Percentiles rank a stretch among this genome's conserved stretches.
phyloP scores from a whole-genome alignment of 2,113 vertebrate species.

The Paramormyrops kingsleyae region DNA sequence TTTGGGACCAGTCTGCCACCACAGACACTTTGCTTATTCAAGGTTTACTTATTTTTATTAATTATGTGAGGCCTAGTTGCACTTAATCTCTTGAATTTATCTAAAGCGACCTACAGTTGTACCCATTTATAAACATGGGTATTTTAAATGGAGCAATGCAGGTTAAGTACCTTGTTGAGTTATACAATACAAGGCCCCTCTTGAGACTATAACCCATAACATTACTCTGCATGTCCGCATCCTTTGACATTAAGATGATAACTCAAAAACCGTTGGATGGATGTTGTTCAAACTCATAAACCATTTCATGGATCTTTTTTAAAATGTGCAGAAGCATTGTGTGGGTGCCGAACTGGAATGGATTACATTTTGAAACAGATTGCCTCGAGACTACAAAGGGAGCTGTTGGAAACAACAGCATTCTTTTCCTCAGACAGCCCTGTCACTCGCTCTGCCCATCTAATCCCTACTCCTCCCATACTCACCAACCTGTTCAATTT shows the following conservation, averaged over 20 bases:
- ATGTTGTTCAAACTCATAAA: neutral
- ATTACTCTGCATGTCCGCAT: neutral
- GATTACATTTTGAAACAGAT: neutral
- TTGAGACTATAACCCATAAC: neutral
- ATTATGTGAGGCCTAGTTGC: neutral
- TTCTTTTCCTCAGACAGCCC: neutral
- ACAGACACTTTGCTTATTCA: neutral
- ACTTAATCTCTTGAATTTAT: neutral
- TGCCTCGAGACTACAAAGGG: neutral
- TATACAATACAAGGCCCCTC: neutral
- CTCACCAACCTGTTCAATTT: too few relatives aligned
- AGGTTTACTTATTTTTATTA: neutral
- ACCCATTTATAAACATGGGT: neutral
- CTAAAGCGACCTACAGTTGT: neutral
- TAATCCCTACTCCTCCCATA: neutral
- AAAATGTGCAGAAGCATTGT: neutral
- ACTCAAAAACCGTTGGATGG: neutral
- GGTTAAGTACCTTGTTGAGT: neutral
- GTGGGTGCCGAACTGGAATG: neutral
- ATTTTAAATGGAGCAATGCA: neutral
- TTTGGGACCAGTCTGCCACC: neutral
- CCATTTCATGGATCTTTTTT: neutral
- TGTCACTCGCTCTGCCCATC: neutral
- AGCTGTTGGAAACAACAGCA: neutral
- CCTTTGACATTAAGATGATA: neutral